phyloP scores from a whole-genome alignment of 1,140 invertebrate species.

The Calosoma granatense region DNA sequence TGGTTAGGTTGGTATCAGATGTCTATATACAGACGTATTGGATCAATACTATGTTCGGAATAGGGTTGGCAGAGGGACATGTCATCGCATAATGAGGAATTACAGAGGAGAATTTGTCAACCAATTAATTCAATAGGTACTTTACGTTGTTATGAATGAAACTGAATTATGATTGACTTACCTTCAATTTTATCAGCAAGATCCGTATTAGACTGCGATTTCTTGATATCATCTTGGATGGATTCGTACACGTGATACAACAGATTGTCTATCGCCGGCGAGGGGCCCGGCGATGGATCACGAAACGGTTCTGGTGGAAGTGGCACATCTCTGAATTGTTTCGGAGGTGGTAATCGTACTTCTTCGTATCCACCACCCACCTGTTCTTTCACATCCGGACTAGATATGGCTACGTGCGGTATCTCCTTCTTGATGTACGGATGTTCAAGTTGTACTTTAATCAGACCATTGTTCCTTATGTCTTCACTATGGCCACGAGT shows the following conservation, averaged over 20 bases:
- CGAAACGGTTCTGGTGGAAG: conserved; percentile 61
- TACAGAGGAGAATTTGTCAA: too few relatives aligned
- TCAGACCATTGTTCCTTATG: conserved; percentile 4
- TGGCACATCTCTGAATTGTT: conserved; percentile 74
- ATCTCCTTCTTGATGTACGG: conserved; percentile 41
- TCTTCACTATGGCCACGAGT: background rate
- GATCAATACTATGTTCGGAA: too few relatives aligned
- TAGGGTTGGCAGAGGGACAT: too few relatives aligned
- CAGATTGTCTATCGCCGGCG: conserved; percentile 60
- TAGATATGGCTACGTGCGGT: conserved; percentile 15
- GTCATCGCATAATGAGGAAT: too few relatives aligned
- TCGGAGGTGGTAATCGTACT: conserved; percentile 64
- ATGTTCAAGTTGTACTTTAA: conserved; percentile 28
- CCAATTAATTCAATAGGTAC: too few relatives aligned
- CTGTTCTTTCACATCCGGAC: conserved; percentile 22
- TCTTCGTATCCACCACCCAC: conserved; percentile 55
- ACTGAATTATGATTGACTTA: too few relatives aligned
- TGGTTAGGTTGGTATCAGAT: too few relatives aligned
- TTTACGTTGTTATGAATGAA: too few relatives aligned
- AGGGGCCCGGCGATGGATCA: conserved; percentile 38
- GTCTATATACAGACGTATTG: too few relatives aligned
- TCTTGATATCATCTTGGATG: conserved; percentile 41
- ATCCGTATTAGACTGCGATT: conserved; percentile 48
- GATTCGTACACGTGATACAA: conserved; percentile 73
- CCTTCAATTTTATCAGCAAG: conserved; percentile 32